Evolutionary conservation across 2,888 invertebrate species (phyloP).

Genomic region (Phanerotoma sp.): DNA sequence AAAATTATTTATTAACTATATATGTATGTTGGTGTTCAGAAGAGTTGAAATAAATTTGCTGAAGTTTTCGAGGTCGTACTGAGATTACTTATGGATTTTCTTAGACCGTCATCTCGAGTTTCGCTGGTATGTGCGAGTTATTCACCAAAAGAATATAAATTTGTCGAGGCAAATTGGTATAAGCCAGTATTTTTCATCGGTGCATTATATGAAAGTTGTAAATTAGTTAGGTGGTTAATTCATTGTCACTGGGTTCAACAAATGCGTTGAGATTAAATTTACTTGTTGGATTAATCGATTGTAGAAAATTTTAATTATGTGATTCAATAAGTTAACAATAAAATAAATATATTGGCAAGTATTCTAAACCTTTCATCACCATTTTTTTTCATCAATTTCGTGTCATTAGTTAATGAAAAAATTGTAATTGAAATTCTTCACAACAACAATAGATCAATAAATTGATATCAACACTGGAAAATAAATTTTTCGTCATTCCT

Average conservation of each 20-base stretch:
- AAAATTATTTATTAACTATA: slow-evolving; percentile 22
- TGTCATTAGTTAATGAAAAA: too few species aligned
- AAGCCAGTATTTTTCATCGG: not conserved
- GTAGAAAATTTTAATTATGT: slow-evolving; percentile 34
- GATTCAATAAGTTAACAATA: too few species aligned
- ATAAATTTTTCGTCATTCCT: too few species aligned
- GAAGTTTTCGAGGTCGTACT: not conserved
- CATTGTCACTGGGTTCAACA: not conserved
- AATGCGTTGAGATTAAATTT: slow-evolving; percentile 4
- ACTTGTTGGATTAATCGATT: slow-evolving; percentile 35
- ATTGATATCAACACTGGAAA: too few species aligned
- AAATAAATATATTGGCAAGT: too few species aligned
- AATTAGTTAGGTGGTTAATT: slow-evolving; percentile 1
- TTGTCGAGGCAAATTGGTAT: slow-evolving; percentile 18
- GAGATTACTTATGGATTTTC: slow-evolving; percentile 5
- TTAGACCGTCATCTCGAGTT: slow-evolving; percentile 12
- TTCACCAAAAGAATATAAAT: slow-evolving; percentile 7
- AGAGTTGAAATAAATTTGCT: slow-evolving; percentile 3
- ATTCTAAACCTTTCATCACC: too few species aligned
- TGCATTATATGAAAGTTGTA: not conserved
- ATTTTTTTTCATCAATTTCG: too few species aligned
- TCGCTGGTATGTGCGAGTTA: slow-evolving; percentile 1
- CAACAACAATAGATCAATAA: too few species aligned
- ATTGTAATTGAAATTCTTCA: too few species aligned
- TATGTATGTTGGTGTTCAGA: slow-evolving; percentile 1